Conservation (phyloP, 2,113 vertebrate genomes). For the Amazona guildingii region DNA sequence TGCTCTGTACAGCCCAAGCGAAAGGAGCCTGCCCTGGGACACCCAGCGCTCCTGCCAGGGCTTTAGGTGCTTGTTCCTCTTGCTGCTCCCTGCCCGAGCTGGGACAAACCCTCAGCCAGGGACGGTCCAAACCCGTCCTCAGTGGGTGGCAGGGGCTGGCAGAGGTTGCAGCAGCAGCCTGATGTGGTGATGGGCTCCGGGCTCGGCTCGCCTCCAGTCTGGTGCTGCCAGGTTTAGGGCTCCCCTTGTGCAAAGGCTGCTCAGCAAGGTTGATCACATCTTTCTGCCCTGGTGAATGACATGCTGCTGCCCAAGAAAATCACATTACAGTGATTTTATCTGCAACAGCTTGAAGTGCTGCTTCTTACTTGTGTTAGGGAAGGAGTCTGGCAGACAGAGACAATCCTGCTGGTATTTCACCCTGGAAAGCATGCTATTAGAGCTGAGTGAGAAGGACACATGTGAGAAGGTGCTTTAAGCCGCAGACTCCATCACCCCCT, state of each 20-base stretch:
- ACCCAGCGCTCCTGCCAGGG: background rate
- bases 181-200: rapidly evolving
- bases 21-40: background rate
- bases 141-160: background rate
- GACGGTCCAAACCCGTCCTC: background rate
- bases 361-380: background rate
- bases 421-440: background rate
- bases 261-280: background rate
- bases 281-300: background rate
- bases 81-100: background rate
- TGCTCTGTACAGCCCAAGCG: background rate
- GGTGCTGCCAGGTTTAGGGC: background rate
- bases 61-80: background rate
- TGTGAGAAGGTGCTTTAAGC: background rate
- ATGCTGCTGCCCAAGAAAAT: background rate
- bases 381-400: background rate
- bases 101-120: background rate
- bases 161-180: background rate
- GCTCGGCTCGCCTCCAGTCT: background rate
- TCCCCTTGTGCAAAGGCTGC: background rate
- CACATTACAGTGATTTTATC: background rate
- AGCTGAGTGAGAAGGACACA: background rate
- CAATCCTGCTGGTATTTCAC: background rate
- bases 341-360: background rate
- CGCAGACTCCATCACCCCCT: background rate